A percentile compares a stretch with the other conserved stretches of the same genome.
These are phyloP conservation scores for Cantharis rufa DNA, from an alignment of 2,888 invertebrate species.

Conservation along the genomic window DNA sequence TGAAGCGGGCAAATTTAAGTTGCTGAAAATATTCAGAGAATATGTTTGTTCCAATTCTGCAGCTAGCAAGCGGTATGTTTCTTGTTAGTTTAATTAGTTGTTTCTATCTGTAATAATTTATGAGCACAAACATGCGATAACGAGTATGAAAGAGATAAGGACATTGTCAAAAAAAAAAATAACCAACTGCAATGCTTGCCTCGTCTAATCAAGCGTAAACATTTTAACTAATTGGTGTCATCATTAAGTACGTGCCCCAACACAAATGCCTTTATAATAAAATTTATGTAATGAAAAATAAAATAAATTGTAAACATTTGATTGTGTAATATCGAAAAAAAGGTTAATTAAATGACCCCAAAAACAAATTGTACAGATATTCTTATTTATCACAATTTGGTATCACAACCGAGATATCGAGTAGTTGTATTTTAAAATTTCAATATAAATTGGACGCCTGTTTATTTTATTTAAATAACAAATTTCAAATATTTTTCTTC, in stretches of 20 bases:
- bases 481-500: background rate
- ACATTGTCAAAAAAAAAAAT: background rate
- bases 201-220: slow-evolving; percentile 7
- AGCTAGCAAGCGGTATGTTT: slow-evolving; percentile 1
- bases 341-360: slow-evolving; percentile 3
- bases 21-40: background rate
- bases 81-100: slow-evolving; percentile 15
- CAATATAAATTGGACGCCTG: background rate
- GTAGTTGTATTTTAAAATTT: background rate
- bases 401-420: background rate
- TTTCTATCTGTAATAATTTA: slow-evolving; percentile 13
- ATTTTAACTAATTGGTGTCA: slow-evolving; percentile 21
- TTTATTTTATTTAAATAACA: background rate
- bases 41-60: background rate
- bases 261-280: background rate
- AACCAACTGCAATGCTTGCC: background rate
- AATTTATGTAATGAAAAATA: background rate
- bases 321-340: slow-evolving; percentile 1
- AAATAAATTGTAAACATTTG: background rate
- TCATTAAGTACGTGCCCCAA: background rate
- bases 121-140: slow-evolving; percentile 12
- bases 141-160: slow-evolving; percentile 3
- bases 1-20: background rate
- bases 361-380: background rate
- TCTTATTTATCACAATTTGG: background rate